phyloP scores from a whole-genome alignment of 2,113 vertebrate species.

The Syngnathus typhle region DNA sequence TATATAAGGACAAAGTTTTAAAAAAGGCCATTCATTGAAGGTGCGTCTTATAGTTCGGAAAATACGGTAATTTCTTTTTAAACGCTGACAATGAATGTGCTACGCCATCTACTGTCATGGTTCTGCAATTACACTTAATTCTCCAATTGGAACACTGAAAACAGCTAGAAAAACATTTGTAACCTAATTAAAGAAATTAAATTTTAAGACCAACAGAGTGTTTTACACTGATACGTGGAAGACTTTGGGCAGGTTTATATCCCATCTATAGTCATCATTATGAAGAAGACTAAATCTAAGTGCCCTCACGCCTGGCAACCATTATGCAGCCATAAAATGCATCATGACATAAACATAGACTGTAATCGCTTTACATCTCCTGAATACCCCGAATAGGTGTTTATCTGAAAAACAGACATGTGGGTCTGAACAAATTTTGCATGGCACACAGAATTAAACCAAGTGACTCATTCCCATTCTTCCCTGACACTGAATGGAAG shows the following conservation, averaged over 20 bases:
- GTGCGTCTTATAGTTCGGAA: no score
- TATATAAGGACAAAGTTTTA: no score
- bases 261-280: slow-evolving; percentile 1
- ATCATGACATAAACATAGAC: slow-evolving; percentile 17
- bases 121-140: no score
- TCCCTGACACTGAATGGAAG: neutral
- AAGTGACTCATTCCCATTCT: slow-evolving; percentile 7
- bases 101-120: no score
- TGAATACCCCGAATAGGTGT: slow-evolving; percentile 16
- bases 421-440: neutral
- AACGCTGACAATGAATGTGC: no score
- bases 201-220: no score
- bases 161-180: no score
- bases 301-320: slow-evolving; percentile 1
- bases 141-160: no score
- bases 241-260: neutral
- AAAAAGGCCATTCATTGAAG: no score
- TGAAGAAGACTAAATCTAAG: neutral
- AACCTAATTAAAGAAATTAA: no score
- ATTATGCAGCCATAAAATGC: slow-evolving; percentile 10
- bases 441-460: neutral
- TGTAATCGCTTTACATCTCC: slow-evolving; percentile 14
- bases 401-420: neutral
- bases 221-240: no score
- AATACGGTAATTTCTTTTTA: no score